Base-by-base conservation (phyloP, 2,888 invertebrate species). In the Cybosia mesomella region DNA sequence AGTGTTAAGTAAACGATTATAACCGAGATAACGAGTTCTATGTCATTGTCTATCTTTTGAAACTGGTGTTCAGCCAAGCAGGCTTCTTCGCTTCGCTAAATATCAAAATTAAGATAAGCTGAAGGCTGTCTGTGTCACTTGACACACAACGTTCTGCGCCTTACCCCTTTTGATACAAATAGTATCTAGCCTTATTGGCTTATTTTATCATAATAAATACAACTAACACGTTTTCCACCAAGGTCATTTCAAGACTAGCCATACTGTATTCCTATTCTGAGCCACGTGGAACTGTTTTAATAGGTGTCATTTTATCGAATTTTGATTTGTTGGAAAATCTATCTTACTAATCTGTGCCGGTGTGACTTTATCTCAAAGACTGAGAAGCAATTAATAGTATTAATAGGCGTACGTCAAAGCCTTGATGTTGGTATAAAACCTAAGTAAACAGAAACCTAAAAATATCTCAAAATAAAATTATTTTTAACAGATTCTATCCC, bases 181-280 rank as follows among this genome's bases (percentile, higher is more conserved):
- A 58, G 34, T n/a, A 32, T 1, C 1, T 58, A 32, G 18, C 21
- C 11, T n/a, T 32, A 32, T n/a, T 58, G n/a, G 18, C 2, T 28
- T n/a, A 32, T 36, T 36, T n/a, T 59, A 22, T 34, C 13, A 24
- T 55, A 22, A n/a, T 49, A 49, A 32, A 58, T 18, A 58, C 18
- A 58, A 9, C 10, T 18, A 22, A 24, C 58, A 63, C 39, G 32
- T 68, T 74, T 53, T 53, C 22, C n/a, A 21, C 11, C 10, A 15
- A 58, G 57, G 8, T 24, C 21, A 24, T 58, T 57, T 24, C 13
- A 13, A 2, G 13, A 39, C n/a, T 43, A 18, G 18, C 18, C 18
- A 18, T 5, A 43, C 18, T 49, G 8, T 49, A n/a, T n/a, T 49
- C 18, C 43, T 18, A 43, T 43, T 39, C 39, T 43, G 43, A 4